phyloP scores from a whole-genome alignment of 2,797 vertebrate genomes.

The Vireo griseus region DNA sequence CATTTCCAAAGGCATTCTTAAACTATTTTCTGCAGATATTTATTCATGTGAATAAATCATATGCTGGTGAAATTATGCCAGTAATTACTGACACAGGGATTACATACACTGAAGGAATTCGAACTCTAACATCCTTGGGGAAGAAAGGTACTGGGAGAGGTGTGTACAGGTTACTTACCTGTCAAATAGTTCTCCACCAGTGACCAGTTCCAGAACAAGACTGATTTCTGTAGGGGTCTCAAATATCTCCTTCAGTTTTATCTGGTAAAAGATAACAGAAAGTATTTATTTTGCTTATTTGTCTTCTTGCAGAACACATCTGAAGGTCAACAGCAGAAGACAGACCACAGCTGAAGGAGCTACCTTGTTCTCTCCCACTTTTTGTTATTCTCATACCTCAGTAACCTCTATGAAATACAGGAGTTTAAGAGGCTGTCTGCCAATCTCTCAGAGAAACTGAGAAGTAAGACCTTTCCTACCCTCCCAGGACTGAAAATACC shows the following conservation, averaged over 20 bases:
- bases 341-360: not conserved
- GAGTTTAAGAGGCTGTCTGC: not conserved
- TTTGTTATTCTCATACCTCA: not conserved
- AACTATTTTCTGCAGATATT: not conserved
- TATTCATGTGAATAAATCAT: not conserved
- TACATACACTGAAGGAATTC: not conserved
- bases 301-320: not conserved
- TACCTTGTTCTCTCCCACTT: not conserved
- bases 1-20: not conserved
- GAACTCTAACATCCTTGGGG: not conserved
- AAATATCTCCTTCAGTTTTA: conserved; percentile 90
- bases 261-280: conserved; percentile 70
- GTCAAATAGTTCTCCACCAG: conserved; percentile 87
- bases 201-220: conserved; percentile 85
- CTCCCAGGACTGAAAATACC: not conserved
- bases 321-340: not conserved
- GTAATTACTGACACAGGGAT: not conserved
- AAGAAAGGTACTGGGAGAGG: not conserved
- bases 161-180: conserved; percentile 71
- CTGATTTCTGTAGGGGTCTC: conserved; percentile 87
- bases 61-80: not conserved
- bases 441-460: not conserved
- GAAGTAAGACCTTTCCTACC: not conserved
- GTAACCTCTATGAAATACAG: not conserved
- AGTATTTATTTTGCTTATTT: not conserved